Evolutionary conservation across 2,113 vertebrate species (phyloP).

Genomic region (Protobothrops mucrosquamatus): DNA sequence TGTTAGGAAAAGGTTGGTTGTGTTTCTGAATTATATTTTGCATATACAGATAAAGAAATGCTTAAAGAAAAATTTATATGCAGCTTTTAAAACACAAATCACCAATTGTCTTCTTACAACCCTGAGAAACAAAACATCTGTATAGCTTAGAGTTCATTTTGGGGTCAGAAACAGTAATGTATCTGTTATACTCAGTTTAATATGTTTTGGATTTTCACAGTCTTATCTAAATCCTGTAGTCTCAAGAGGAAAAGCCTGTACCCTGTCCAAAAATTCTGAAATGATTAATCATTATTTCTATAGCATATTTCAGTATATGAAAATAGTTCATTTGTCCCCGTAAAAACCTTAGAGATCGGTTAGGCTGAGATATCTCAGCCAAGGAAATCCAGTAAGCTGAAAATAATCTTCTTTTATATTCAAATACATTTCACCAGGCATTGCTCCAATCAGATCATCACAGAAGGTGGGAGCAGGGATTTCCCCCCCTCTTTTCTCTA

Average conservation of each 20-base stretch:
- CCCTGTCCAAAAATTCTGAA: not conserved
- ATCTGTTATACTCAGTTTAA: not conserved
- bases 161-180: not conserved
- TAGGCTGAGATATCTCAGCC: not conserved
- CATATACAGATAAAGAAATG: not conserved
- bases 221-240: not conserved
- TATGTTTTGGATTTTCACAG: conserved; percentile 3
- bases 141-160: not conserved
- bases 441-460: not conserved
- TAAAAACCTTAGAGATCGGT: not conserved
- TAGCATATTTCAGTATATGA: not conserved
- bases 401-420: not conserved
- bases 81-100: not conserved
- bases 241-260: not conserved
- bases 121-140: not conserved
- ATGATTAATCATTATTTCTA: not conserved
- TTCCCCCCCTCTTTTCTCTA: not conserved
- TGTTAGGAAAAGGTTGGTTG: not conserved
- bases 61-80: not conserved
- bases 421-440: not conserved
- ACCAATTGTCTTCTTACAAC: not conserved
- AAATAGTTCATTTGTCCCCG: not conserved
- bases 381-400: not conserved
- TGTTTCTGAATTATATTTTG: not conserved
- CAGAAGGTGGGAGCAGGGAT: not conserved